These are phyloP conservation scores for Falco berigora DNA, from an alignment of 2,797 vertebrate genomes.

Conservation along the genomic window DNA sequence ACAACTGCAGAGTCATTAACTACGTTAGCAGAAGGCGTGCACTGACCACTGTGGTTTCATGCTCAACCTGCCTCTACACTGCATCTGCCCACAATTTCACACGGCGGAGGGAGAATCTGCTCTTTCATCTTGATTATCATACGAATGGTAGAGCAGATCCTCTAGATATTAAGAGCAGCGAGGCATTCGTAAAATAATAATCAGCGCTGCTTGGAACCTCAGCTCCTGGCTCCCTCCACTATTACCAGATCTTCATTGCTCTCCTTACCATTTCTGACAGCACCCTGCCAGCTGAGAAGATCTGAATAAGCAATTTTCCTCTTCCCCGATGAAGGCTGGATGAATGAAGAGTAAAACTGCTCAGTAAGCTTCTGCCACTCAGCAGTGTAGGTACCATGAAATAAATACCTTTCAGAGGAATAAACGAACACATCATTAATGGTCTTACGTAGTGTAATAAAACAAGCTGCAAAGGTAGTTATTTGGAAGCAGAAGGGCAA, in stretches of 20 bases:
- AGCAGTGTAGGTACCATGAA: not conserved
- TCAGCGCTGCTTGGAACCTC: not conserved
- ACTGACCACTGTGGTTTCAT: not conserved
- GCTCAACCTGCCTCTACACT: not conserved
- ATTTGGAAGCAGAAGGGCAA: not conserved
- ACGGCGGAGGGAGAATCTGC: not conserved
- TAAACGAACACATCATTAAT: not conserved
- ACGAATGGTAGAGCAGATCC: not conserved
- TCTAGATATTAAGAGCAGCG: not conserved
- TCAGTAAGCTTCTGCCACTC: not conserved
- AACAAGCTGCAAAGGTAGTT: not conserved
- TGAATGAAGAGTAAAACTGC: not conserved
- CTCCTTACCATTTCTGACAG: not conserved
- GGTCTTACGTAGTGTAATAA: not conserved
- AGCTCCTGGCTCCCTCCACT: not conserved
- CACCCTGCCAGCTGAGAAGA: not conserved
- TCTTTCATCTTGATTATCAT: not conserved
- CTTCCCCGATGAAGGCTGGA: not conserved
- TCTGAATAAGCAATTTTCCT: not conserved
- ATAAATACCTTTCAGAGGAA: not conserved
- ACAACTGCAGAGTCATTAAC: not conserved
- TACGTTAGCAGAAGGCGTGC: not conserved
- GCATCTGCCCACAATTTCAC: not conserved
- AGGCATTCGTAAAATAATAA: not conserved
- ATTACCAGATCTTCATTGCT: not conserved